A percentile compares a stretch with the other conserved stretches of the same genome.
phyloP scores from a whole-genome alignment of 2,888 invertebrate species.

The Harmothoe impar region DNA sequence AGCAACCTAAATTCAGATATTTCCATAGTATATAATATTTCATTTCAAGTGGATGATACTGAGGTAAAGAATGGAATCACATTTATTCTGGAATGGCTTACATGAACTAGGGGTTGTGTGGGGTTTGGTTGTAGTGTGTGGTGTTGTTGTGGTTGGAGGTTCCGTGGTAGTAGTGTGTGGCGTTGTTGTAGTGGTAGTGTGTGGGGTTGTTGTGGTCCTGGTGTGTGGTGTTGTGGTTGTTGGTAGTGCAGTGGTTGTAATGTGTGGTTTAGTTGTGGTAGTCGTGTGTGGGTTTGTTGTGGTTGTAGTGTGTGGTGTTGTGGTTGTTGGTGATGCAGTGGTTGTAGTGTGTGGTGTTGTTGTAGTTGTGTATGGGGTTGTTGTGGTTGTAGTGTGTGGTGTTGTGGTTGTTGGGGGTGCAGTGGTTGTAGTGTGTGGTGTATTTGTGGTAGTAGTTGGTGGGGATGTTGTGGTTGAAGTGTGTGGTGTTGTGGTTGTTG shows the following conservation, averaged over 20 bases:
- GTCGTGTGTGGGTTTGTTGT: neutral
- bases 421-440: neutral
- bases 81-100: no score
- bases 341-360: neutral
- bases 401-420: neutral
- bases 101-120: no score
- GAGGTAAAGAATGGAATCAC: no score
- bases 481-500: no score
- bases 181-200: neutral
- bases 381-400: neutral
- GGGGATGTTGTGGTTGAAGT: no score
- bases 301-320: conserved; percentile 13
- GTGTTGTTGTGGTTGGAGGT: no score
- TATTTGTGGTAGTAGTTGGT: no score
- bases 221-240: neutral
- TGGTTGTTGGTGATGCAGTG: neutral
- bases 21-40: no score
- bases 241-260: neutral
- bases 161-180: no score
- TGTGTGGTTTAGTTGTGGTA: neutral
- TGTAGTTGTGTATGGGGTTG: neutral
- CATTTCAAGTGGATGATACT: no score
- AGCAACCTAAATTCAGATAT: no score
- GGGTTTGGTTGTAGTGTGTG: no score
- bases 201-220: neutral